Evolutionary conservation across 2,888 invertebrate genomes (phyloP).

Genomic region (Sesamia inferens): DNA sequence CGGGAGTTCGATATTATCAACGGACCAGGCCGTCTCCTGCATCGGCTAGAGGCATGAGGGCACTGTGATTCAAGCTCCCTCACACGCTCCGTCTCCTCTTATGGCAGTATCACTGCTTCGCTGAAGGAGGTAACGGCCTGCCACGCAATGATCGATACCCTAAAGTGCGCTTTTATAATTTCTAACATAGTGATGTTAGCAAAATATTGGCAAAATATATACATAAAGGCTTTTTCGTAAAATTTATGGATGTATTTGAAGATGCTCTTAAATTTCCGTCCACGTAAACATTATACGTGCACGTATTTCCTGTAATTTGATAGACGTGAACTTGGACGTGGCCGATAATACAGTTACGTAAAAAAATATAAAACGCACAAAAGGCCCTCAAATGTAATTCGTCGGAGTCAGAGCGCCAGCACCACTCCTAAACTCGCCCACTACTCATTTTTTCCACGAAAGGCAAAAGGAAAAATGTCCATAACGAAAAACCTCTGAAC

Average conservation of each 20-base stretch:
- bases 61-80: too few species aligned
- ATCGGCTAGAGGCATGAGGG: too few species aligned
- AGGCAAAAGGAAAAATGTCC: conserved; percentile 10
- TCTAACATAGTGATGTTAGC: neutral
- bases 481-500: conserved; percentile 18
- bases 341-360: neutral
- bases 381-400: neutral
- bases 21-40: too few species aligned
- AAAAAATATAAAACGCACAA: neutral
- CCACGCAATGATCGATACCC: too few species aligned
- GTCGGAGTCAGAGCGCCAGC: too few species aligned
- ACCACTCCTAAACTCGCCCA: neutral
- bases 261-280: neutral
- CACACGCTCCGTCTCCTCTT: too few species aligned
- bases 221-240: too few species aligned
- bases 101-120: too few species aligned
- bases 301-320: neutral
- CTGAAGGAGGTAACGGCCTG: too few species aligned
- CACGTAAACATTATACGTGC: neutral
- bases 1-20: too few species aligned
- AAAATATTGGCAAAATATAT: too few species aligned
- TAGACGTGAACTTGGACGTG: neutral
- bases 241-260: neutral
- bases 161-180: neutral
- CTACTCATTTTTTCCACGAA: neutral